Evolutionary conservation across 2,888 invertebrate species (phyloP).

Genomic region (Plemyria rubiginata): DNA sequence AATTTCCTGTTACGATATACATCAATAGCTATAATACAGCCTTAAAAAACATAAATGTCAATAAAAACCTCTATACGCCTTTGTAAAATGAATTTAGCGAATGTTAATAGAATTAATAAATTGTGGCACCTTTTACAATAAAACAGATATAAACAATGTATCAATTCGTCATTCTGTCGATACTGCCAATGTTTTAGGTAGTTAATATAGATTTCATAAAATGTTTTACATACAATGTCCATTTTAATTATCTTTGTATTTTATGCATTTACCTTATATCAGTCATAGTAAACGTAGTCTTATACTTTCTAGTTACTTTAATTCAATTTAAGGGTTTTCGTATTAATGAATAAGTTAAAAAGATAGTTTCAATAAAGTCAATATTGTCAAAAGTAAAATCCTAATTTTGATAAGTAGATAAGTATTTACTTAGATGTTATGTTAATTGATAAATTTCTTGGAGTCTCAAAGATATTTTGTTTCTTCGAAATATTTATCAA

Average conservation of each 20-base stretch:
- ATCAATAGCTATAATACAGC: conserved; percentile 1
- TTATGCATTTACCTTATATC: conserved; percentile 40
- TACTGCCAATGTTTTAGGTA: conserved; percentile 24
- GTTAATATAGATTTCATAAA: not conserved
- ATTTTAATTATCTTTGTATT: conserved; percentile 14
- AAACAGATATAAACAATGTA: not conserved
- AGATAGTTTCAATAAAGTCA: conserved; percentile 4
- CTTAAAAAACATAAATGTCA: not conserved
- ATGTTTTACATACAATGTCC: not conserved
- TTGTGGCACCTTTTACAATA: conserved; percentile 8
- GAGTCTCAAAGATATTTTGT: conserved; percentile 69
- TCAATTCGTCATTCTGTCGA: conserved; percentile 14
- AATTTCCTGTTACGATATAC: conserved; percentile 6
- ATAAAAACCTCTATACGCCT: not conserved
- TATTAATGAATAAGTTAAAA: not conserved
- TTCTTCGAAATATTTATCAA: conserved; percentile 76
- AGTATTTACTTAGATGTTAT: conserved; percentile 16
- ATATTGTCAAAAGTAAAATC: conserved; percentile 8
- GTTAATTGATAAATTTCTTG: conserved; percentile 70
- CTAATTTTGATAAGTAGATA: conserved; percentile 9
- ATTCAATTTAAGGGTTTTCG: conserved; percentile 19
- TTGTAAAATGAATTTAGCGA: not conserved
- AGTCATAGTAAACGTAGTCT: conserved; percentile 39
- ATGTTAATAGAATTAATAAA: not conserved
- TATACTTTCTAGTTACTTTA: conserved; percentile 7